Conservation (phyloP, 2,797 vertebrate genomes). For the Labeo calbasu region DNA sequence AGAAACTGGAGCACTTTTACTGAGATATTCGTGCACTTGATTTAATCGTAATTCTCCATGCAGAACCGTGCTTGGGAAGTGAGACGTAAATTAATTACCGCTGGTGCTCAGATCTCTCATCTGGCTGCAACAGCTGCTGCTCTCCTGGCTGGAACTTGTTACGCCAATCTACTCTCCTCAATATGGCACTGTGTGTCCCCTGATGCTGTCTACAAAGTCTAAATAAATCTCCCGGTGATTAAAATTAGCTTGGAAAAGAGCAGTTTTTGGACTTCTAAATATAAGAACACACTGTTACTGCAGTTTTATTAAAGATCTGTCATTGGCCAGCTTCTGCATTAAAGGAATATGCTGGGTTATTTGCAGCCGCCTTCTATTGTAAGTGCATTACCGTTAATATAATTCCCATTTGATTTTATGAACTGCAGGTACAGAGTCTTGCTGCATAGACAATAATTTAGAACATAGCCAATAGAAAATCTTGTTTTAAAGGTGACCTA, state of each 20-base stretch:
- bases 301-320: constrained; percentile 1
- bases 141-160: constrained; percentile 55
- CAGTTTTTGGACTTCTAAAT: background rate
- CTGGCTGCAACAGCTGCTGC: constrained; percentile 56
- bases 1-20: background rate
- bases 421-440: background rate
- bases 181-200: constrained; percentile 44
- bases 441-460: background rate
- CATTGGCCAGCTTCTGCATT: background rate
- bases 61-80: constrained; percentile 27
- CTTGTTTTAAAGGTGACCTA: background rate
- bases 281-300: background rate
- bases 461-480: background rate
- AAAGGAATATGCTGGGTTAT: background rate
- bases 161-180: constrained; percentile 48
- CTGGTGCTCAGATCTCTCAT: constrained; percentile 50
- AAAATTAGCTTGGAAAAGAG: constrained; percentile 42
- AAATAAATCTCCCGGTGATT: constrained; percentile 50
- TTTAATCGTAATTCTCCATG: constrained; percentile 40
- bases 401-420: background rate
- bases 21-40: constrained; percentile 22
- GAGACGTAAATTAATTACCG: constrained; percentile 57
- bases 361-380: background rate
- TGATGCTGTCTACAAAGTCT: constrained; percentile 33
- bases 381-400: background rate